Conservation (phyloP, 2,888 invertebrate species). For the Julus scandinavius region DNA sequence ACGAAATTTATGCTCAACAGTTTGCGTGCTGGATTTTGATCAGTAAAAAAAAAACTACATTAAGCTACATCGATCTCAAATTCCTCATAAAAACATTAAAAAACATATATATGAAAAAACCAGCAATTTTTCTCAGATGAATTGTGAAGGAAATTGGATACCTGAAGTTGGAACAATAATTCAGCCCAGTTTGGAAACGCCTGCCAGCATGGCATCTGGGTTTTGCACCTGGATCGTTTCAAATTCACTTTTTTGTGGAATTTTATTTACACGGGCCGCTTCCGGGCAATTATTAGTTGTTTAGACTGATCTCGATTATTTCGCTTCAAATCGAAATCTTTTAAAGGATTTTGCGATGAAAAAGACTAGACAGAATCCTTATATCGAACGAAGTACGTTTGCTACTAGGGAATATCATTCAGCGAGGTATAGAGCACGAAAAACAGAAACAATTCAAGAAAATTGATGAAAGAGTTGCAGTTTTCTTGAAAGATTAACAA, state of each 20-base stretch:
- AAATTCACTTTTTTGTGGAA: background rate
- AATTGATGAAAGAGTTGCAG: slow-evolving; percentile 31
- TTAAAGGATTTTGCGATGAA: slow-evolving; percentile 39
- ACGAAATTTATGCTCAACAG: background rate
- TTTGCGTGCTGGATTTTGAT: background rate
- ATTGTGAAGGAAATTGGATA: slow-evolving; percentile 27
- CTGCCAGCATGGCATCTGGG: slow-evolving; percentile 11
- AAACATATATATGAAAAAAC: background rate
- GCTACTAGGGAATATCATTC: slow-evolving; percentile 20
- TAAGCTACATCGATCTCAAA: background rate
- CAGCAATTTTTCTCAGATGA: background rate
- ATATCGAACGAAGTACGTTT: background rate
- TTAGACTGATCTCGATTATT: slow-evolving; percentile 28
- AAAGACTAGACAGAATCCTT: slow-evolving; percentile 35
- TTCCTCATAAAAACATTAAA: background rate
- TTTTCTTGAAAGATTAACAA: slow-evolving; percentile 42
- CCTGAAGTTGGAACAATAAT: background rate
- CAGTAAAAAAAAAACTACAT: background rate
- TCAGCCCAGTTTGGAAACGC: slow-evolving; percentile 4
- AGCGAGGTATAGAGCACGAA: background rate
- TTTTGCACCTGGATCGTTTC: slow-evolving; percentile 42
- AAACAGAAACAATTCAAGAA: slow-evolving; percentile 36
- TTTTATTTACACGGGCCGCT: slow-evolving; percentile 27
- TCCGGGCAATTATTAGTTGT: slow-evolving; percentile 35
- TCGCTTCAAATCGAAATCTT: slow-evolving; percentile 20